These are phyloP conservation scores for Automeris io DNA, from an alignment of 2,888 invertebrate genomes.

Conservation along the genomic window DNA sequence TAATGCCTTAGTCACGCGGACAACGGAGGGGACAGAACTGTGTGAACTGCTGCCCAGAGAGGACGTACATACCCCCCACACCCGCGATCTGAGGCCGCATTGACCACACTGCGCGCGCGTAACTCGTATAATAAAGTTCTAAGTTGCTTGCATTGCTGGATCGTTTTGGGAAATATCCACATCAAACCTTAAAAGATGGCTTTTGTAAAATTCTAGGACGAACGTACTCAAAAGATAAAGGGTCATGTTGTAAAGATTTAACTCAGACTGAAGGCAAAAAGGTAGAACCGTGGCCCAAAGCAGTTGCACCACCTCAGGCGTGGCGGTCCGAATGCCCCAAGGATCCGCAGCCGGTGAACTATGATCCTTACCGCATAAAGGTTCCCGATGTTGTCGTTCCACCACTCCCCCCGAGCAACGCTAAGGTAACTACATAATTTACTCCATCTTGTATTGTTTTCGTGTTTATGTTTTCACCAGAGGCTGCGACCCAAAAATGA, in stretches of 20 bases:
- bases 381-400: slow-evolving; percentile 57
- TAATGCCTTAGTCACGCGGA: too few species aligned
- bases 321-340: slow-evolving; percentile 48
- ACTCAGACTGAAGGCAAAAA: slow-evolving; percentile 41
- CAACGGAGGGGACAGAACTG: too few species aligned
- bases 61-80: too few species aligned
- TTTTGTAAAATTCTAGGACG: slow-evolving; percentile 5
- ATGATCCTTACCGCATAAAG: slow-evolving; percentile 63
- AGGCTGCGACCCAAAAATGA: slow-evolving; percentile 31
- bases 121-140: too few species aligned
- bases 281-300: slow-evolving; percentile 54
- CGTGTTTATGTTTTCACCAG: background rate
- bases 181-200: background rate
- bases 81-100: too few species aligned
- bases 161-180: background rate
- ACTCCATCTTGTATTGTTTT: background rate
- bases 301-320: slow-evolving; percentile 28
- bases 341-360: slow-evolving; percentile 51
- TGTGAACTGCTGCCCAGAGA: too few species aligned
- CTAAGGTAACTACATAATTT: slow-evolving; percentile 40
- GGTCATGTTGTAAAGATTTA: slow-evolving; percentile 37
- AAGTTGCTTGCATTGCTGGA: too few species aligned
- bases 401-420: slow-evolving; percentile 51
- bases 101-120: too few species aligned
- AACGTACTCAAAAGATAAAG: slow-evolving; percentile 39